A percentile compares a stretch with the other conserved stretches of the same genome.
Evolutionary conservation across 2,113 vertebrate species (phyloP).

Genomic region (Nycticryphes semicollaris): DNA sequence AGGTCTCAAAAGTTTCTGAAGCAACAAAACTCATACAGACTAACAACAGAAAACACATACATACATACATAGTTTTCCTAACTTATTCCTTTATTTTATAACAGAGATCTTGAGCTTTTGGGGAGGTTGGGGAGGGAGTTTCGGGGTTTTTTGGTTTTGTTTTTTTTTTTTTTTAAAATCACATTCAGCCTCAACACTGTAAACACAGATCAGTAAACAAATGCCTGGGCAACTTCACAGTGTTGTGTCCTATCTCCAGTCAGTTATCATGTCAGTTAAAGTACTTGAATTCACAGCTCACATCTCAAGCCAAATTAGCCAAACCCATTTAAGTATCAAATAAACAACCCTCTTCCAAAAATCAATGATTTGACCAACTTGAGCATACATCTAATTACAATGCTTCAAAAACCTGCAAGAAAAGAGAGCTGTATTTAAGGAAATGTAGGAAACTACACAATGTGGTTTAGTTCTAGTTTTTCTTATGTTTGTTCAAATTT

Average conservation of each 20-base stretch:
- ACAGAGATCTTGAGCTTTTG: neutral
- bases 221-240: neutral
- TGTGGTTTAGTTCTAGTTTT: neutral
- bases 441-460: neutral
- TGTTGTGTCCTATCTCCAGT: neutral
- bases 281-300: neutral
- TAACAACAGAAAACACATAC: neutral
- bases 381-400: neutral
- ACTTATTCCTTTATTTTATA: neutral
- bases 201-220: neutral
- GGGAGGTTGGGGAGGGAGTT: accelerated
- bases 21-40: neutral
- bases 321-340: neutral
- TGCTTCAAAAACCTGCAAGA: neutral
- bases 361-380: neutral
- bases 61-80: neutral
- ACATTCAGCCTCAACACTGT: neutral
- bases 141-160: too few species aligned
- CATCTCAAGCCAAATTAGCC: neutral
- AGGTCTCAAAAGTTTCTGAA: neutral
- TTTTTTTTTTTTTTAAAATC: neutral
- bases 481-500: neutral
- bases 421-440: neutral
- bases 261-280: neutral
- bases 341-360: neutral